A percentile compares a stretch with the other conserved stretches of the same genome.
phyloP scores from a whole-genome alignment of 2,888 invertebrate species.

The Petrophora chlorosata region DNA sequence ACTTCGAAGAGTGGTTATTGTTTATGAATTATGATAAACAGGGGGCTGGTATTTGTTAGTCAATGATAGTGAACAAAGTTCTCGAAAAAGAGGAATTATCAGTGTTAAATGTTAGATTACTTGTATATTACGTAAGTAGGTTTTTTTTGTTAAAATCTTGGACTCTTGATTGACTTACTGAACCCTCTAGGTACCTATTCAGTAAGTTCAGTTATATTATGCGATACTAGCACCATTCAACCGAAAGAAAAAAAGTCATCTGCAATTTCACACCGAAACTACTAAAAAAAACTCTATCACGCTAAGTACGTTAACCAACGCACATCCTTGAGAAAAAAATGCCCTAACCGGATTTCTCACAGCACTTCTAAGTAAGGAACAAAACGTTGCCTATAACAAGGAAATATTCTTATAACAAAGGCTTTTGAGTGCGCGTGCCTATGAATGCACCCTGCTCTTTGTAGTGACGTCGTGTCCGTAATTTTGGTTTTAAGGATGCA shows the following conservation, averaged over 20 bases:
- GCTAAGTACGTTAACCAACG: conserved; percentile 24
- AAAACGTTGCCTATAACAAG: conserved; percentile 60
- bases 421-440: conserved; percentile 71
- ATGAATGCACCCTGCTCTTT: conserved; percentile 32
- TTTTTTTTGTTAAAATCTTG: no score
- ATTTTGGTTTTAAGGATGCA: background rate
- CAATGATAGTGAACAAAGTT: no score
- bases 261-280: conserved; percentile 9
- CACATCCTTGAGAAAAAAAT: conserved; percentile 37
- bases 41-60: no score
- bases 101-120: no score
- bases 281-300: conserved; percentile 7
- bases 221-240: background rate
- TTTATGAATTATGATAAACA: background rate
- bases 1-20: background rate
- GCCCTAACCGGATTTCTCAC: conserved; percentile 64
- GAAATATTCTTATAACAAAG: conserved; percentile 51
- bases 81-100: no score
- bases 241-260: conserved; percentile 4
- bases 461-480: conserved; percentile 23
- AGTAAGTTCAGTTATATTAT: no score
- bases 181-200: no score
- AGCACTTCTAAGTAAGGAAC: conserved; percentile 68
- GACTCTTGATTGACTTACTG: no score
- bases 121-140: no score